phyloP scores from a whole-genome alignment of 1,140 invertebrate species.

The Streblospio benedicti region DNA sequence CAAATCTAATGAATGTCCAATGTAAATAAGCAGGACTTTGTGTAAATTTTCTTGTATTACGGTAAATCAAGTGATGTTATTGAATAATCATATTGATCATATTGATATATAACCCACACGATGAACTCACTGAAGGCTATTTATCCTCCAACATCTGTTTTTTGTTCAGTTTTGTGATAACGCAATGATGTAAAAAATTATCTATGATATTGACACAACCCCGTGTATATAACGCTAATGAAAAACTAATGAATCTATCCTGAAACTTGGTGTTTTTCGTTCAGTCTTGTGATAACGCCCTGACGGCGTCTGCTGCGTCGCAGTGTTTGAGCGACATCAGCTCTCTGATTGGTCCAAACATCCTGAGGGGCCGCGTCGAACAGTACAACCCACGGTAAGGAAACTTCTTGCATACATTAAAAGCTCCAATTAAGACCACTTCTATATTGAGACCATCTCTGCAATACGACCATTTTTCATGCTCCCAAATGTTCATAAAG shows the following conservation, averaged over 20 bases:
- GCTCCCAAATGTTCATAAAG: too few species aligned
- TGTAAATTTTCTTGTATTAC: too few species aligned
- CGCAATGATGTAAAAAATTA: not conserved
- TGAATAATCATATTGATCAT: too few species aligned
- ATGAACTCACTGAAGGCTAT: not conserved
- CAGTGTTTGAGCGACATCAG: constrained; percentile 50
- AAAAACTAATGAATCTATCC: not conserved
- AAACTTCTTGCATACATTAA: too few species aligned
- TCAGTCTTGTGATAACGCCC: constrained; percentile 51
- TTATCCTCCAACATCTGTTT: constrained; percentile 5
- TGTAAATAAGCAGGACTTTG: too few species aligned
- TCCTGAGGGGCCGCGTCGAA: constrained; percentile 51
- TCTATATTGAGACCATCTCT: too few species aligned
- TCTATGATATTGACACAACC: not conserved
- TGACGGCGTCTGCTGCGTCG: constrained; percentile 51
- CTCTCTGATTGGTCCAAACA: constrained; percentile 50
- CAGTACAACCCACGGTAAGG: constrained; percentile 50
- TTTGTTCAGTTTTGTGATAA: not conserved
- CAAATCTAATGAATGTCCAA: too few species aligned
- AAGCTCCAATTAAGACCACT: too few species aligned
- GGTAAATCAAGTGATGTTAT: too few species aligned
- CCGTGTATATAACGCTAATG: not conserved
- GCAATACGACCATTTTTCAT: too few species aligned
- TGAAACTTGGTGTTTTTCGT: constrained; percentile 18
- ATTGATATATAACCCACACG: too few species aligned